Evolutionary conservation across 2,797 vertebrate species (phyloP).

Genomic region (Enteromius mattozi): DNA sequence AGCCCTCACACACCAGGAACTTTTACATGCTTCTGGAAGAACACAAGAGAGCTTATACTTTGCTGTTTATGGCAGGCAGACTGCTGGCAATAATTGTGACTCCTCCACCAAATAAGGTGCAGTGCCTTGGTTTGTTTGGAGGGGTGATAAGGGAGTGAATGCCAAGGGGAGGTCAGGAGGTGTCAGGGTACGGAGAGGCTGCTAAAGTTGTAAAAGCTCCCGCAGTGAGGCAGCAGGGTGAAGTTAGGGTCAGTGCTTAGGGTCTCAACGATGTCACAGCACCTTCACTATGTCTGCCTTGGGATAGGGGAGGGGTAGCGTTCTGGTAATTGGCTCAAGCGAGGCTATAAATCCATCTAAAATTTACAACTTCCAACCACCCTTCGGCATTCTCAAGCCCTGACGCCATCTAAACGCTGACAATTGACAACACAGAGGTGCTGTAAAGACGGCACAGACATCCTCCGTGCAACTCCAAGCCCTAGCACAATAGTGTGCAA

Average conservation of each 20-base stretch:
- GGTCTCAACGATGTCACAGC: constrained; percentile 75
- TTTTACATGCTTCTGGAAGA: background rate
- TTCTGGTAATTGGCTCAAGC: constrained; percentile 74
- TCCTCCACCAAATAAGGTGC: constrained; percentile 39
- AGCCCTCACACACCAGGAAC: constrained; percentile 21
- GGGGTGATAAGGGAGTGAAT: constrained; percentile 79
- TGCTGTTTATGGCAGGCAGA: background rate
- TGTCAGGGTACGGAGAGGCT: constrained; percentile 63
- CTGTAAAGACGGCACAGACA: constrained; percentile 21
- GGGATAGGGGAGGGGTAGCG: constrained; percentile 60
- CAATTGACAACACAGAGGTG: constrained; percentile 30
- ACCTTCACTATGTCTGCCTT: constrained; percentile 68
- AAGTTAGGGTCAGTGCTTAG: constrained; percentile 79
- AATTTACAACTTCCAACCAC: constrained; percentile 72
- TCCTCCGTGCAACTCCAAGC: constrained; percentile 6
- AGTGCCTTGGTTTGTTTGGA: constrained; percentile 76
- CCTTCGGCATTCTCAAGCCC: constrained; percentile 30
- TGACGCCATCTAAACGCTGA: constrained; percentile 23
- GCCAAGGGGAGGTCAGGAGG: constrained; percentile 78
- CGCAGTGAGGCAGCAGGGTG: constrained; percentile 73
- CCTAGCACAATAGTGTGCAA: background rate
- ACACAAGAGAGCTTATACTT: constrained; percentile 5
- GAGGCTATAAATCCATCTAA: constrained; percentile 74
- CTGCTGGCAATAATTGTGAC: background rate
- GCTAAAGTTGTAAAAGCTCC: constrained; percentile 73